These are phyloP conservation scores for Pelochelys cantorii DNA, from an alignment of 2,797 vertebrate species.

Conservation along the genomic window DNA sequence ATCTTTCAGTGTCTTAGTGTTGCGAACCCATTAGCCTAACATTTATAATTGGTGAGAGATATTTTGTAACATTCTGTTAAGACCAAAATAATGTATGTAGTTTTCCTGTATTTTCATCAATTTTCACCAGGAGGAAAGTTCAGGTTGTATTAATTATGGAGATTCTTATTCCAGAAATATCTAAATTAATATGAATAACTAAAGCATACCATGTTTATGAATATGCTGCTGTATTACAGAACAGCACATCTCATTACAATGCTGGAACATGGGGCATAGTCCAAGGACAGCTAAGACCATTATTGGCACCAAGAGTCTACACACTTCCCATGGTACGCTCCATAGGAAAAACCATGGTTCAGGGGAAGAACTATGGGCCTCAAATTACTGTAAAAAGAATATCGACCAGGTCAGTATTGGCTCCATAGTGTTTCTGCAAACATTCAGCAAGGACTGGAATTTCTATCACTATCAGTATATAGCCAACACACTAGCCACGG, in stretches of 20 bases:
- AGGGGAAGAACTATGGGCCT: constrained; percentile 89
- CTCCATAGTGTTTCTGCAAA: background rate
- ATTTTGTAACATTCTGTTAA: background rate
- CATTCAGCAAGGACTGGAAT: accelerated
- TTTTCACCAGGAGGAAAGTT: background rate
- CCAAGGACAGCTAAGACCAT: constrained; percentile 85
- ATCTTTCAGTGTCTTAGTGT: accelerated
- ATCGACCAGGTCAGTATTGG: constrained; percentile 84
- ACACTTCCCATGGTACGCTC: constrained; percentile 89
- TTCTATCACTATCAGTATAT: background rate
- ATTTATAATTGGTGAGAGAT: background rate
- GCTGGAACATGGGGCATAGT: constrained; percentile 89
- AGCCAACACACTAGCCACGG: no score
- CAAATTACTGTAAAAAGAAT: constrained; percentile 90
- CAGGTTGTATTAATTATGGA: background rate
- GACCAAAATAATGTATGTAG: background rate
- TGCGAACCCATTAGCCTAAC: background rate
- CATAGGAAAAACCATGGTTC: constrained; percentile 91
- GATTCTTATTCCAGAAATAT: background rate
- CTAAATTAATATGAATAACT: background rate
- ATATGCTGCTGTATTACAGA: constrained; percentile 76
- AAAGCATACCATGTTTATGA: background rate
- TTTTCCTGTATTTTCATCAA: background rate
- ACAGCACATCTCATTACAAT: constrained; percentile 87
- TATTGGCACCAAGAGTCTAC: constrained; percentile 86